Base-by-base conservation (phyloP, 2,113 vertebrate species). In the Herpetotheres cachinnans region DNA sequence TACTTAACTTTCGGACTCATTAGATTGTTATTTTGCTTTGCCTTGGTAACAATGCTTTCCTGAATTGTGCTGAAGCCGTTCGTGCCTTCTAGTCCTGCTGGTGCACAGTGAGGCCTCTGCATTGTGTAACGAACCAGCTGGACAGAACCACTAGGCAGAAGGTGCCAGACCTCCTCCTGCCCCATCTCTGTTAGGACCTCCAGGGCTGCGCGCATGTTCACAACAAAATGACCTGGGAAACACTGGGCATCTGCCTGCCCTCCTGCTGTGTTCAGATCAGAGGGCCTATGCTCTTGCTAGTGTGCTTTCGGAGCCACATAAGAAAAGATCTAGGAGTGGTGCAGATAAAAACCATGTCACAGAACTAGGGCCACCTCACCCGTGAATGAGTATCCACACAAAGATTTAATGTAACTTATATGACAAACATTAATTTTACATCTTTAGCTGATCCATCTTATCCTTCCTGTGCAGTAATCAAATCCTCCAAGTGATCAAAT, bases 311-410 rank as follows among this genome's bases (percentile, higher is more conserved):
- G 47, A 79, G 30, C 17, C n/a, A 15, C 10, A 1, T 1, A 21
- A 15, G 36, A 71, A 36, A 87, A 65, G 62, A 34, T 22, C 15
- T 30, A 19, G 0, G 18, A 76, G 38, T 0, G 0, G 26, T 3
- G 15, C 52, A 38, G 34, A 56, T 26, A 55, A 58, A 90, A 69
- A 7, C 3, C 6, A 7, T 9, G 19, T 11, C 38, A 17, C 11
- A 40, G n/a, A 65, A 49, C 14, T 10, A 13, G 40, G 34, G 69
- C 19, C 27, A 29, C 42, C 36, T 72, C 25, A 62, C 17, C 34
- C 24, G 42, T 40, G 27, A 85, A 40, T 14, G 63, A 72, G 20
- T 47, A 65, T 6, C 46, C 15, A 27, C 17, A 34, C 30, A 46
- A 66, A 54, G 27, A 55, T 74, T 84, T 70, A 66, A 58, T 20